Evolutionary conservation across 2,797 vertebrate species (phyloP).

Genomic region (Myotis findleyi): DNA sequence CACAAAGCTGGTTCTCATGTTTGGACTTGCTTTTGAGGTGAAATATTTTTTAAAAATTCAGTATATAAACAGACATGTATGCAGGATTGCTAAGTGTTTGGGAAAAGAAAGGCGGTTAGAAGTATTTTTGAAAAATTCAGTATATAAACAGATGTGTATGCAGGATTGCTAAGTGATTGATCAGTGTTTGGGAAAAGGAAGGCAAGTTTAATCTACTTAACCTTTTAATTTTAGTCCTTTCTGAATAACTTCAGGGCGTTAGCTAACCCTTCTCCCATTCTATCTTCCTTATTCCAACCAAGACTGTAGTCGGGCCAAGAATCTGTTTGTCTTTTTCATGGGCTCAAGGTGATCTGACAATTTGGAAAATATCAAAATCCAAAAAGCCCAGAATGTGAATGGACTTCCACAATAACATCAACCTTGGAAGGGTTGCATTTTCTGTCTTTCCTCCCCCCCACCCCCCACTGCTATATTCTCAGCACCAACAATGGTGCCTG

Average conservation of each 20-base stretch:
- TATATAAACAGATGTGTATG: background rate
- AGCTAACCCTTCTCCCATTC: slow-evolving; percentile 1
- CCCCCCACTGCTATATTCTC: background rate
- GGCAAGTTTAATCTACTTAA: background rate
- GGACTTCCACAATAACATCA: background rate
- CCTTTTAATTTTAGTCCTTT: slow-evolving; percentile 25
- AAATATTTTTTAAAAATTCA: slow-evolving; percentile 63
- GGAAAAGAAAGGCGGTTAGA: slow-evolving; percentile 36
- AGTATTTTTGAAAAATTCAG: slow-evolving; percentile 59
- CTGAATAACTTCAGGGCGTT: background rate
- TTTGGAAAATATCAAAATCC: slow-evolving; percentile 33
- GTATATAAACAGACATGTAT: background rate
- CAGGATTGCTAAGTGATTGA: slow-evolving; percentile 7
- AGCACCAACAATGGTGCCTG: background rate
- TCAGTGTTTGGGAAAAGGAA: slow-evolving; percentile 53
- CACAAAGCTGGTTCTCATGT: background rate
- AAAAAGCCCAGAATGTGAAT: background rate
- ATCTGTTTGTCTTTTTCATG: background rate
- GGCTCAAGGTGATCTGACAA: background rate
- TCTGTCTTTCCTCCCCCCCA: background rate
- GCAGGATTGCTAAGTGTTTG: slow-evolving; percentile 42
- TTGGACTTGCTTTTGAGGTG: slow-evolving; percentile 10
- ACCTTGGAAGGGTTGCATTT: background rate
- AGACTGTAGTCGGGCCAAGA: background rate
- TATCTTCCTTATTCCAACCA: background rate